Conservation (phyloP, 2,797 vertebrate genomes). For the Channallabes apus region DNA sequence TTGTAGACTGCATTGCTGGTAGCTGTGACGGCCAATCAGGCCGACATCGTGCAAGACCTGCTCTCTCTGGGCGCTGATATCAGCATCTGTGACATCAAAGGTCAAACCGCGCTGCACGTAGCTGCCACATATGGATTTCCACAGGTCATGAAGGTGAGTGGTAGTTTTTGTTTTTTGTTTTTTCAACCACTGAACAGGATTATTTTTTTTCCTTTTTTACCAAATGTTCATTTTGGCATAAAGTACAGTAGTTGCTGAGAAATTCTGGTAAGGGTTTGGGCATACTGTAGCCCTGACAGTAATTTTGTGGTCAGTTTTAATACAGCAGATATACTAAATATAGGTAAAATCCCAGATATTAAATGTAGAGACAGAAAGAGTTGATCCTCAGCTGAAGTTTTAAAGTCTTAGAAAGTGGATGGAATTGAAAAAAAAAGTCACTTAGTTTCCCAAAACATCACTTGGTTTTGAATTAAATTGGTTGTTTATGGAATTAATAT, state of each 20-base stretch:
- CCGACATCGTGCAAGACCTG: constrained; percentile 84
- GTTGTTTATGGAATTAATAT: too few relatives aligned
- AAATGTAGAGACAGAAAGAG: not conserved
- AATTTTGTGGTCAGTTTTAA: not conserved
- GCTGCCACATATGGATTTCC: constrained; percentile 84
- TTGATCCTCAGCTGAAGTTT: not conserved
- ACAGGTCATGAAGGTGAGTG: constrained; percentile 77
- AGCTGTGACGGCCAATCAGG: constrained; percentile 85
- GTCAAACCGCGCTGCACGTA: constrained; percentile 85
- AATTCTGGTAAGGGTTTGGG: not conserved
- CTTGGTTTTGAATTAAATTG: too few relatives aligned
- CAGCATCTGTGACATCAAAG: constrained; percentile 82
- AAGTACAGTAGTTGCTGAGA: not conserved
- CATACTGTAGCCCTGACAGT: not conserved
- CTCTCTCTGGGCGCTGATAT: constrained; percentile 81
- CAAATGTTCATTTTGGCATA: not conserved
- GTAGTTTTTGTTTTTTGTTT: not conserved
- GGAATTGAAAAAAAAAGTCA: too few relatives aligned
- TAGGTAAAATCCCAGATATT: not conserved
- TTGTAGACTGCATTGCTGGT: constrained; percentile 85
- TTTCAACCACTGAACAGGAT: not conserved
- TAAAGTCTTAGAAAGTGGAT: too few relatives aligned
- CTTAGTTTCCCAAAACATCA: too few relatives aligned
- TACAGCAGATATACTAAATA: not conserved
- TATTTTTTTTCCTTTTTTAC: not conserved